These are phyloP conservation scores for Mystacornis crossleyi DNA, from an alignment of 2,113 vertebrate species.

Conservation along the genomic window DNA sequence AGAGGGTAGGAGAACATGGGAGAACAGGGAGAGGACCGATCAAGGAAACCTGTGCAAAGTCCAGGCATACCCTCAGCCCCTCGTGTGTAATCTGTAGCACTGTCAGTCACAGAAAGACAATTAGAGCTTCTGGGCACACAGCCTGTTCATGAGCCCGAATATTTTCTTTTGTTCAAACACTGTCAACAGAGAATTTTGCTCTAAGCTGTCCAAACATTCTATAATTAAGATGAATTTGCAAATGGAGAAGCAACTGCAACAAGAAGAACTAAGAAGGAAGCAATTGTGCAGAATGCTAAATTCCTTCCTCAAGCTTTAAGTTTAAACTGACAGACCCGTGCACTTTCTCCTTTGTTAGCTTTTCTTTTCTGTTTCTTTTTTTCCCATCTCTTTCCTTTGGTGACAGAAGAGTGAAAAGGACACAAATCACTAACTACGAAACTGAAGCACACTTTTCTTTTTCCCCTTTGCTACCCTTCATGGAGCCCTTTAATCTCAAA, in stretches of 20 bases:
- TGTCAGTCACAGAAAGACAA: neutral
- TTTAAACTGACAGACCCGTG: neutral
- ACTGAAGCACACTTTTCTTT: neutral
- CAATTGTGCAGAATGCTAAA: slow-evolving; percentile 35
- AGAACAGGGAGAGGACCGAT: neutral
- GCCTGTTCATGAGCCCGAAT: neutral
- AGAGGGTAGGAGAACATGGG: neutral
- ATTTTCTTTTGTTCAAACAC: slow-evolving; percentile 15
- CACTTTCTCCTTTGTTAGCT: neutral
- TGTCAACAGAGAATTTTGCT: slow-evolving; percentile 56
- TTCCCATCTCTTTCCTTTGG: neutral
- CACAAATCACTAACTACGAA: neutral
- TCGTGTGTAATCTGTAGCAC: neutral
- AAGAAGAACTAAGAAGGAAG: slow-evolving; percentile 32
- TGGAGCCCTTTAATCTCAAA: neutral
- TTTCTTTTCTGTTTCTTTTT: neutral
- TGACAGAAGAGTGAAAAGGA: neutral
- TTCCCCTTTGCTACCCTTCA: neutral
- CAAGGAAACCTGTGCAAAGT: neutral
- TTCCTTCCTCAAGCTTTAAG: neutral
- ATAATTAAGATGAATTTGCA: slow-evolving; percentile 69
- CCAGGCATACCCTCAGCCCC: neutral
- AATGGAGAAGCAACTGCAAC: slow-evolving; percentile 1
- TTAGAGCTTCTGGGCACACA: slow-evolving; percentile 4
- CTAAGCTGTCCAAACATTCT: slow-evolving; percentile 59